phyloP scores from a whole-genome alignment of 2,797 vertebrate species.

The Choloepus didactylus region DNA sequence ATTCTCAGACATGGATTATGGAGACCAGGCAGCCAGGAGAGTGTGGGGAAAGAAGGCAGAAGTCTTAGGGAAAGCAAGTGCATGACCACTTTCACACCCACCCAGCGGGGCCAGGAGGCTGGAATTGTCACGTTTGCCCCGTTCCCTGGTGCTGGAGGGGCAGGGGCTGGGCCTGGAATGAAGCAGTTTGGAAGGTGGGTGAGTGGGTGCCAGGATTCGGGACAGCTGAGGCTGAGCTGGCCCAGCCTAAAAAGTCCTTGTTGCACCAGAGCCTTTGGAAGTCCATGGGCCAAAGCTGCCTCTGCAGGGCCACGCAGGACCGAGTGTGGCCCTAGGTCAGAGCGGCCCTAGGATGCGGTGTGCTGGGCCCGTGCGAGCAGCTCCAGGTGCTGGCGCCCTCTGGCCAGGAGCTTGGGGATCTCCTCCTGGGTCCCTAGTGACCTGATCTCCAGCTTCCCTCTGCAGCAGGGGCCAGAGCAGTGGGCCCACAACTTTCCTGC shows the following conservation, averaged over 20 bases:
- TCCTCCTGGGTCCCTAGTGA: neutral
- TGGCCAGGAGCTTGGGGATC: neutral
- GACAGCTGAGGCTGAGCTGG: neutral
- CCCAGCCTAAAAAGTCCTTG: neutral
- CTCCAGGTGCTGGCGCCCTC: neutral
- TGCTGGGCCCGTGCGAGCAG: neutral
- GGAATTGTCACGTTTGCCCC: neutral
- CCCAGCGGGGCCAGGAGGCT: neutral
- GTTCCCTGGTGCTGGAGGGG: neutral
- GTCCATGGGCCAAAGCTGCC: no score
- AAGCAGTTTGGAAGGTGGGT: neutral
- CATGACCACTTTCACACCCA: neutral
- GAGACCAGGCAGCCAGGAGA: neutral
- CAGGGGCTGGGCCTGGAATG: neutral
- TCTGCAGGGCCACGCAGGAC: neutral
- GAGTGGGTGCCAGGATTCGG: neutral
- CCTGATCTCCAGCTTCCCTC: neutral
- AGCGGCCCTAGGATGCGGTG: neutral
- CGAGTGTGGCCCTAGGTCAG: neutral
- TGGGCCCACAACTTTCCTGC: neutral
- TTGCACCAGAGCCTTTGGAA: neutral
- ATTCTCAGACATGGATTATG: neutral
- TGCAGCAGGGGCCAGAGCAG: neutral
- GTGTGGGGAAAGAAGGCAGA: accelerated
- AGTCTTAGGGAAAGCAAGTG: neutral